phyloP scores from a whole-genome alignment of 1,140 invertebrate genomes.

The Polypedilum pembai region DNA sequence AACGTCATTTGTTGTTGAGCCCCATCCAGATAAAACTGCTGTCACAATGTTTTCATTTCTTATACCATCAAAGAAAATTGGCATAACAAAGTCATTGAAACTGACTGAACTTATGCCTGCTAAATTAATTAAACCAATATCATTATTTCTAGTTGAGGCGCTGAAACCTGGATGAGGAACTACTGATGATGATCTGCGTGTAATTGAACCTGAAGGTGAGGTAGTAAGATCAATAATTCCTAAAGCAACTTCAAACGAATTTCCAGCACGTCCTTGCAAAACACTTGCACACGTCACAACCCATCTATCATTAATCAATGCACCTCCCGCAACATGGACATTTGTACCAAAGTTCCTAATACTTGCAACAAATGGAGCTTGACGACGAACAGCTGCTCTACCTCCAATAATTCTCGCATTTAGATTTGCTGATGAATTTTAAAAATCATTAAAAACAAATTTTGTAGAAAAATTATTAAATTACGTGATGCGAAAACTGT shows the following conservation, averaged over 20 bases:
- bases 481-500: too few species aligned
- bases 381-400: not conserved
- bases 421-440: not conserved
- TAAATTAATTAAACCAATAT: not conserved
- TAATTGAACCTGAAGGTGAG: not conserved
- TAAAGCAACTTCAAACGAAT: not conserved
- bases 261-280: not conserved
- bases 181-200: not conserved
- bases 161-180: not conserved
- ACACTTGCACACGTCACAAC: not conserved
- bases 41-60: not conserved
- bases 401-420: not conserved
- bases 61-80: not conserved
- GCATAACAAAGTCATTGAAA: not conserved
- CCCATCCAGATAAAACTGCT: not conserved
- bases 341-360: not conserved
- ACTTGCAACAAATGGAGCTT: not conserved
- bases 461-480: too few species aligned
- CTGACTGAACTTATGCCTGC: not conserved
- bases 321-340: not conserved
- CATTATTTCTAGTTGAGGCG: not conserved
- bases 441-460: too few species aligned
- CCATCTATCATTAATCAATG: not conserved
- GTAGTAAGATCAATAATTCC: not conserved
- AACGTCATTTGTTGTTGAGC: not conserved